These are phyloP conservation scores for Drosophila engyochracea DNA, from an alignment of 2,888 invertebrate species.

Conservation along the genomic window DNA sequence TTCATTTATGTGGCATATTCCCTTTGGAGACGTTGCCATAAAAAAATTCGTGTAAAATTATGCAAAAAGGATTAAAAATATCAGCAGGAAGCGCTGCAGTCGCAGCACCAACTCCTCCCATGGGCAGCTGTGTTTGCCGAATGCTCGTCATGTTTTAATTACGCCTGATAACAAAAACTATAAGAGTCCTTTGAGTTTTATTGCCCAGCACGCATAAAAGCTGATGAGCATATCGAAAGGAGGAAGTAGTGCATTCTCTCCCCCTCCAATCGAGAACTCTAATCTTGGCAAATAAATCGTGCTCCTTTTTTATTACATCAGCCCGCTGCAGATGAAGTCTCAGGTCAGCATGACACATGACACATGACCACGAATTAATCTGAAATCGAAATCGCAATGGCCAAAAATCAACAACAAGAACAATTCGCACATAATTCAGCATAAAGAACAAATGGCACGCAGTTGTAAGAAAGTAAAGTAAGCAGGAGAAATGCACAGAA, in stretches of 20 bases:
- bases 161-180: constrained; percentile 67
- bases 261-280: constrained; percentile 15
- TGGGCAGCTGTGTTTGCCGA: constrained; percentile 60
- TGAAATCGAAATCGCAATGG: constrained; percentile 66
- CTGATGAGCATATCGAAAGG: constrained; percentile 24
- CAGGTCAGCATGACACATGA: constrained; percentile 54
- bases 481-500: constrained; percentile 14
- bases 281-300: constrained; percentile 59
- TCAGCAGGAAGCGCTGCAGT: constrained; percentile 53
- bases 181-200: constrained; percentile 56
- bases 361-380: constrained; percentile 64
- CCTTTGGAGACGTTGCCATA: constrained; percentile 69
- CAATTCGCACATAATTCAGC: constrained; percentile 71
- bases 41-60: constrained; percentile 74
- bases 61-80: constrained; percentile 78
- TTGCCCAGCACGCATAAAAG: constrained; percentile 47
- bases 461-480: constrained; percentile 12
- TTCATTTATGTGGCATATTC: constrained; percentile 78
- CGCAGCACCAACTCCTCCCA: neutral
- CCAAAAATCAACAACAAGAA: constrained; percentile 29
- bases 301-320: constrained; percentile 28
- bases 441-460: constrained; percentile 56
- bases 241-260: neutral
- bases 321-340: constrained; percentile 10
- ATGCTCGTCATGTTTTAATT: constrained; percentile 67